A percentile compares a stretch with the other conserved stretches of the same genome.
Conservation (phyloP, 2,888 invertebrate genomes). For the Pachydiplax longipennis region DNA sequence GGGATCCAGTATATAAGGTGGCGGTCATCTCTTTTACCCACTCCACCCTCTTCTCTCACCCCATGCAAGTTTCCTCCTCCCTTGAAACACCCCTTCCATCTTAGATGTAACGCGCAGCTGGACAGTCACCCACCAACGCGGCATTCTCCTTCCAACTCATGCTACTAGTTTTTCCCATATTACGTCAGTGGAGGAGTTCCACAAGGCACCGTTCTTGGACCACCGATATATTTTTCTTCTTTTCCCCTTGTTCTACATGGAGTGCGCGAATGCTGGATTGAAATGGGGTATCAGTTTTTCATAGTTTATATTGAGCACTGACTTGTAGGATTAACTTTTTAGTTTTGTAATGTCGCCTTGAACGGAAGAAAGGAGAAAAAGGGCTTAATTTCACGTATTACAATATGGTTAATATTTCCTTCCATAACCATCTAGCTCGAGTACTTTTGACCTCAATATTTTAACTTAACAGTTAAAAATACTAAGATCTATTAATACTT, state of each 20-base stretch:
- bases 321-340: too few relatives aligned
- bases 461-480: too few relatives aligned
- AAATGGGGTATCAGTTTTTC: too few relatives aligned
- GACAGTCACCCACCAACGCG: conserved; percentile 29
- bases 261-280: too few relatives aligned
- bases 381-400: too few relatives aligned
- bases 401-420: too few relatives aligned
- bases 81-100: not conserved
- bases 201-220: conserved; percentile 22
- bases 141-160: not conserved
- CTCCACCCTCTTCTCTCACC: not conserved
- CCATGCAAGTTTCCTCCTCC: not conserved
- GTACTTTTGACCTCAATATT: too few relatives aligned
- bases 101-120: conserved; percentile 14
- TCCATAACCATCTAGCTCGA: too few relatives aligned
- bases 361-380: too few relatives aligned
- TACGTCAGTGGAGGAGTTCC: not conserved
- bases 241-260: not conserved
- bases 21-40: conserved; percentile 36
- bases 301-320: too few relatives aligned
- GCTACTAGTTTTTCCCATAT: not conserved
- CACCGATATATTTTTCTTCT: not conserved
- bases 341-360: too few relatives aligned
- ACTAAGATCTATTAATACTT: too few relatives aligned
- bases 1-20: conserved; percentile 29